phyloP scores from a whole-genome alignment of 2,113 vertebrate genomes.

The Spermophilus dauricus region DNA sequence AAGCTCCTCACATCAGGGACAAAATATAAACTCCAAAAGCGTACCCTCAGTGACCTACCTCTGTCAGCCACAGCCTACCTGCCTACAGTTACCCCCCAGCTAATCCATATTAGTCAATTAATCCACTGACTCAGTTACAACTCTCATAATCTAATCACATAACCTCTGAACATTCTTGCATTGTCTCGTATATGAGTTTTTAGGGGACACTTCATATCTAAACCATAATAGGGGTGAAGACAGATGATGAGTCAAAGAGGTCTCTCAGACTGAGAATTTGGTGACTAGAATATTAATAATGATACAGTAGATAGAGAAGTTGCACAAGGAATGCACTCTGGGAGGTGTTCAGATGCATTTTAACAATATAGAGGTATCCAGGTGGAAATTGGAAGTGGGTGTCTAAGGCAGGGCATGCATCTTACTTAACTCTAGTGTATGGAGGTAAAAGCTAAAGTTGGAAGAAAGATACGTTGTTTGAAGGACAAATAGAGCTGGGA shows the following conservation, averaged over 20 bases:
- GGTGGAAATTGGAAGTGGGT: not conserved
- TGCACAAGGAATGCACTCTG: not conserved
- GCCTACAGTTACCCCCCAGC: no score
- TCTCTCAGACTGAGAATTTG: not conserved
- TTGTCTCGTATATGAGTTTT: no score
- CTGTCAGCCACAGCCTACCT: no score
- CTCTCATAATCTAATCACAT: no score
- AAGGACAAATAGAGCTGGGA: not conserved
- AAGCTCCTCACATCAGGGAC: no score
- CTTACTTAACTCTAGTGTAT: not conserved
- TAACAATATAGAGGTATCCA: not conserved
- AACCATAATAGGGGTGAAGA: not conserved
- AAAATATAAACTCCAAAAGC: no score
- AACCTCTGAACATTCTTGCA: no score
- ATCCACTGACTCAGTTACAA: no score
- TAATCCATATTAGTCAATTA: no score
- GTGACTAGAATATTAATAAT: not conserved
- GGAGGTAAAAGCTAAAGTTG: not conserved
- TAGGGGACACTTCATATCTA: no score
- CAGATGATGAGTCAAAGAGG: not conserved
- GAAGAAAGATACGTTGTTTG: not conserved
- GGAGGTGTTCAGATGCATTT: not conserved
- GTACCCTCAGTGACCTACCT: no score
- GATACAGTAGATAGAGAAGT: not conserved
- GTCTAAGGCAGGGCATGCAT: not conserved